Percentiles rank a stretch among this genome's conserved stretches.
Evolutionary conservation across 2,888 invertebrate species (phyloP).

Genomic region (Cinara cedri): DNA sequence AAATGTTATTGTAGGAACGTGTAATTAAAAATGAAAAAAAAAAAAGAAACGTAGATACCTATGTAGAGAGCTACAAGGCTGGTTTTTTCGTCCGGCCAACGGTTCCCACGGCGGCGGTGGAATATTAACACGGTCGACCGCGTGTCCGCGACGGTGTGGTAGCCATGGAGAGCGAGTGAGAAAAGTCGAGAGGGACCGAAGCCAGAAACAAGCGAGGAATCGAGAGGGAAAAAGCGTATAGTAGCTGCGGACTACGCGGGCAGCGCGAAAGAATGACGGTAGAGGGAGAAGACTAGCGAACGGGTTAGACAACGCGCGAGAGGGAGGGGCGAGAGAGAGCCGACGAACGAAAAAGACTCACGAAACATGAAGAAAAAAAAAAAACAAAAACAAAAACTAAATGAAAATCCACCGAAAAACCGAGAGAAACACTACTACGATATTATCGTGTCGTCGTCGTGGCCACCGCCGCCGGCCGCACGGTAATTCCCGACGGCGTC

Average conservation of each 20-base stretch:
- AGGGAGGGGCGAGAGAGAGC: background rate
- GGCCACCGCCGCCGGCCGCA: conserved; percentile 22
- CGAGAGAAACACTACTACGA: conserved; percentile 30
- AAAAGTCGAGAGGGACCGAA: conserved; percentile 1
- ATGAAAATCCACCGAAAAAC: conserved; percentile 40
- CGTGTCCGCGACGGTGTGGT: conserved; percentile 42
- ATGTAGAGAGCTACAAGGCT: background rate
- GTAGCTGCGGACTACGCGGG: background rate
- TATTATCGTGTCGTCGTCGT: conserved; percentile 44
- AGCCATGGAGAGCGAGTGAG: conserved; percentile 32
- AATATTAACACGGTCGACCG: conserved; percentile 54
- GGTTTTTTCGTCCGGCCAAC: conserved; percentile 33
- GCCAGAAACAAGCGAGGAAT: no score
- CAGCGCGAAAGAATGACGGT: conserved; percentile 5
- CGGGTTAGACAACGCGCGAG: no score
- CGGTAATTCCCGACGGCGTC: conserved; percentile 45
- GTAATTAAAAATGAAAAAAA: conserved; percentile 33
- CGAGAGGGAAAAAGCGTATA: background rate
- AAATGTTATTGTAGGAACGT: background rate
- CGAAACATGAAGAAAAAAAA: background rate
- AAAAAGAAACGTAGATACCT: conserved; percentile 11
- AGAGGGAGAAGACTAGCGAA: background rate
- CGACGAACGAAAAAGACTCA: background rate
- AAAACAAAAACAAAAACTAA: conserved; percentile 26
- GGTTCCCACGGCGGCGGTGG: conserved; percentile 47